Conservation (phyloP, 2,888 invertebrate genomes). For the Euzophera pinguis region DNA sequence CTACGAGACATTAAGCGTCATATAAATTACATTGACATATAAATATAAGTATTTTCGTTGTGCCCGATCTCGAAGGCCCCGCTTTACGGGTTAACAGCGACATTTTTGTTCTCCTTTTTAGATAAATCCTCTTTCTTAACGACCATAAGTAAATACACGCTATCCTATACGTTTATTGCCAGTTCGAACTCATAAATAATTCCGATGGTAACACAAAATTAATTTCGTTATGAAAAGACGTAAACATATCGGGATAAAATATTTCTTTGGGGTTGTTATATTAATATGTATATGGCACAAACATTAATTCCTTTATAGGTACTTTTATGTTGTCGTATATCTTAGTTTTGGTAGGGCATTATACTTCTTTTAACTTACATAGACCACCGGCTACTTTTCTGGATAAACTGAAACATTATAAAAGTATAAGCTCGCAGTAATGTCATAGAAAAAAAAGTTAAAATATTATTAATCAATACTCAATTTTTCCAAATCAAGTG, state of each 20-base stretch:
- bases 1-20: conserved; percentile 78
- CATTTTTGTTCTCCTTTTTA: conserved; percentile 76
- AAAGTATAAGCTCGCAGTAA: too few relatives aligned
- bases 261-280: conserved; percentile 8
- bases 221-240: conserved; percentile 67
- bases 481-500: too few relatives aligned
- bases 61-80: conserved; percentile 40
- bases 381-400: too few relatives aligned
- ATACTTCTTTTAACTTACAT: too few relatives aligned
- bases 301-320: conserved; percentile 4
- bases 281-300: conserved; percentile 6
- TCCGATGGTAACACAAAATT: conserved; percentile 70
- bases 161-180: conserved; percentile 76
- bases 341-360: neutral
- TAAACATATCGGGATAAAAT: conserved; percentile 44
- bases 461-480: too few relatives aligned
- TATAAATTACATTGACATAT: conserved; percentile 81
- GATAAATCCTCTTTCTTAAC: conserved; percentile 76
- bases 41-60: conserved; percentile 80
- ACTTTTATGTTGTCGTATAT: neutral
- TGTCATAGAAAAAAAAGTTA: too few relatives aligned
- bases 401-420: too few relatives aligned
- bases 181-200: conserved; percentile 75
- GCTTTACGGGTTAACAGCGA: conserved; percentile 70
- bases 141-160: conserved; percentile 75